Evolutionary conservation across 2,888 invertebrate species (phyloP), one percentile per base, ranked within the genome.

Genomic region (Agrochola lychnidis): DNA sequence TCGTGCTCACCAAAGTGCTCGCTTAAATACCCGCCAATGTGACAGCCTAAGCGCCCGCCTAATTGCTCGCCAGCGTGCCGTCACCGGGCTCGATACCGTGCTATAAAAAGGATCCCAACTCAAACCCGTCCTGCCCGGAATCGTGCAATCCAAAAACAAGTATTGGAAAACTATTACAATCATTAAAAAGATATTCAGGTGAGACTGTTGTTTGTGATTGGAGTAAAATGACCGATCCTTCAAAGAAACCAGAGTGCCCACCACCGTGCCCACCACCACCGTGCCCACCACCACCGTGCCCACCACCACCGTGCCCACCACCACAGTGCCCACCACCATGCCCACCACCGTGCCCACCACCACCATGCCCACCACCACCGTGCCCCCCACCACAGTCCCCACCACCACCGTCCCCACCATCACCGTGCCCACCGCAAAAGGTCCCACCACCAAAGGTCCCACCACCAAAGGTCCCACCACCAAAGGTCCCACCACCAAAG

Each of bases 91-190:
- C 56, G 2, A 45, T 45, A n/a, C 71, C 71, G n/a, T 73, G 73
- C 56, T 71, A 71, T 36, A 73, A 73, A 71, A 73, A 73, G 45
- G 0, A 45, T 25, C 19, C 56, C 12, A n/a, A 71, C 30, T 12
- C 53, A n/a, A 53, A 56, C 22, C 22, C 30, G 6, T 14, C 14
- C 56, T 45, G 51, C n/a, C 16, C 4, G 45, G 45, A 36, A 57
- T 9, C 71, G n/a, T n/a, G 56, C 45, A 36, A n/a, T 19, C 45
- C 56, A 57, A n/a, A n/a, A n/a, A n/a, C 73, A 53, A 71, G 73
- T 57, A 0, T 71, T 2, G 30, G n/a, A 1, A 45, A 25, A 71
- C 3, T 73, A 12, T 5, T 73, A 19, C n/a, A 36, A 30, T 2
- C n/a, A 57, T 14, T 73, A 1, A 73, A 57, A 57, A 73, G 45